Evolutionary conservation across 2,113 vertebrate genomes (phyloP).

Genomic region (Cromileptes altivelis): DNA sequence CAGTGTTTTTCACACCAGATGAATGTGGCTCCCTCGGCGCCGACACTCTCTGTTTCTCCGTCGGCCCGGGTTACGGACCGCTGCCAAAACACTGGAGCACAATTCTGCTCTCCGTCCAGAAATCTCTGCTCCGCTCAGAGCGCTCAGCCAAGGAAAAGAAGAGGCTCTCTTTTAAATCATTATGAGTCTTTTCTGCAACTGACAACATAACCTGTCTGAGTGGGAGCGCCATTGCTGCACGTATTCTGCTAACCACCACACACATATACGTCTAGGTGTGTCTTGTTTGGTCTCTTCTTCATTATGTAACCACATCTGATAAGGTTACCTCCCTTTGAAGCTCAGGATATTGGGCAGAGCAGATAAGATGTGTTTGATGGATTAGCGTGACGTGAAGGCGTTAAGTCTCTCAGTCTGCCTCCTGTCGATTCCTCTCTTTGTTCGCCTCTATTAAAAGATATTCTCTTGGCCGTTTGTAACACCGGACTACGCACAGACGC

Average conservation of each 20-base stretch:
- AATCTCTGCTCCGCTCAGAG: constrained; percentile 36
- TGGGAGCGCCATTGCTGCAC: no score
- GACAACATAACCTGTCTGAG: background rate
- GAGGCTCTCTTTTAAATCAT: constrained; percentile 5
- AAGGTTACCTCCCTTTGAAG: constrained; percentile 53
- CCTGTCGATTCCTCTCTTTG: constrained; percentile 67
- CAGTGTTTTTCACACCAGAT: constrained; percentile 62
- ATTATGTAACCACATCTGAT: constrained; percentile 70
- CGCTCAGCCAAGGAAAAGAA: constrained; percentile 44
- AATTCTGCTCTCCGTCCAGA: constrained; percentile 56
- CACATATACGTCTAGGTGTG: background rate
- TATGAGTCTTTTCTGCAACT: background rate
- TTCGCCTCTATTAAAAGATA: constrained; percentile 71
- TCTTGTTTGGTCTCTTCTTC: constrained; percentile 48
- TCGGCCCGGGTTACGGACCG: constrained; percentile 62
- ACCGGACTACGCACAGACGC: constrained; percentile 26
- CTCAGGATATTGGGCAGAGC: constrained; percentile 72
- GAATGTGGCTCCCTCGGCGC: constrained; percentile 56
- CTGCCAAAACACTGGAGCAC: constrained; percentile 67
- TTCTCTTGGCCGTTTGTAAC: constrained; percentile 59
- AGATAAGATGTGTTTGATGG: constrained; percentile 75
- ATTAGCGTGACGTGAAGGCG: constrained; percentile 63
- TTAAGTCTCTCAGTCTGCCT: constrained; percentile 75
- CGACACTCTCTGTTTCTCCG: constrained; percentile 48
- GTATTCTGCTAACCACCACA: background rate